A percentile compares a stretch with the other conserved stretches of the same genome.
These are phyloP conservation scores for Hypotaenidia philippensis DNA, from an alignment of 2,797 vertebrate genomes.

Conservation along the genomic window DNA sequence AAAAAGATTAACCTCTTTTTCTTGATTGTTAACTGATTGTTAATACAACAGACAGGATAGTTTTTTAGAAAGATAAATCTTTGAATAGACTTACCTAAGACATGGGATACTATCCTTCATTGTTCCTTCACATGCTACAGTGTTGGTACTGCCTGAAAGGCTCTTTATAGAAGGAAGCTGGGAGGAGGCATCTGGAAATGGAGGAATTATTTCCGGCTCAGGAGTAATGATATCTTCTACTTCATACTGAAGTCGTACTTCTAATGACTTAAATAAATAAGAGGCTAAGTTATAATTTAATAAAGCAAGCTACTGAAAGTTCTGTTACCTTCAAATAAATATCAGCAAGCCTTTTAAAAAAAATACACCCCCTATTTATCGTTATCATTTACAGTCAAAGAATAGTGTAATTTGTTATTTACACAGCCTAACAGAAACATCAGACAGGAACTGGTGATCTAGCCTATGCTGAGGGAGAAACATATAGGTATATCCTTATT, in stretches of 20 bases:
- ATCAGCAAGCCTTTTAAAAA: not conserved
- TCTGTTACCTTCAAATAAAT: not conserved
- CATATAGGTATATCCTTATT: not conserved
- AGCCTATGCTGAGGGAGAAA: not conserved
- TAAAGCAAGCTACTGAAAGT: not conserved
- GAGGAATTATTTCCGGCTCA: constrained; percentile 89
- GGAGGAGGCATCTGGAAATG: constrained; percentile 88
- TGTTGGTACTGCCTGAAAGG: constrained; percentile 88
- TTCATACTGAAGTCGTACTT: constrained; percentile 92
- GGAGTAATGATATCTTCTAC: constrained; percentile 92
- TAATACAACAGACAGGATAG: not conserved
- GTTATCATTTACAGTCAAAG: not conserved
- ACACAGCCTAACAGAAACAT: not conserved
- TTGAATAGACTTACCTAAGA: constrained; percentile 86
- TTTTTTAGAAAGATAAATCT: not conserved
- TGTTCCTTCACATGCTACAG: constrained; percentile 85
- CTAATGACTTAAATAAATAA: constrained; percentile 87
- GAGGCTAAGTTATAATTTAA: constrained; percentile 40
- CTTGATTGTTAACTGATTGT: not conserved
- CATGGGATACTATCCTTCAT: constrained; percentile 90
- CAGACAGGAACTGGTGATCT: not conserved
- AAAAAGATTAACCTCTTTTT: not conserved
- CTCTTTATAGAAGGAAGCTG: constrained; percentile 87
- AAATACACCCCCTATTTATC: not conserved
- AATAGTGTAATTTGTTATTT: not conserved